These are phyloP conservation scores for Acrocephalus scirpaceus DNA, from an alignment of 2,797 vertebrate genomes.

Conservation along the genomic window DNA sequence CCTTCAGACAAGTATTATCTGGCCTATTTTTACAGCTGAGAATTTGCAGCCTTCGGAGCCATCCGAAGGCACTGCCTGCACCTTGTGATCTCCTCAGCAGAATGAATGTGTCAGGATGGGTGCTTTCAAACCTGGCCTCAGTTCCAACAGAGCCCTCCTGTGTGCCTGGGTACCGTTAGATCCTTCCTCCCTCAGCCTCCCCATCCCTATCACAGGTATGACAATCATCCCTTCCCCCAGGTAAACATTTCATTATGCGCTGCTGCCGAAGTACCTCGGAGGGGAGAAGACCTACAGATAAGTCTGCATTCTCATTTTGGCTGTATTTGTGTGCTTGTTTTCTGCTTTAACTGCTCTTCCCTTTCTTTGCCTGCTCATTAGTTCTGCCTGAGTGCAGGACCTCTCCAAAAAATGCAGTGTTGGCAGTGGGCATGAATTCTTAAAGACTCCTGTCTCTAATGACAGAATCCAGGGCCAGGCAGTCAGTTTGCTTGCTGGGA, in stretches of 20 bases:
- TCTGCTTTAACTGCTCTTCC: constrained; percentile 45
- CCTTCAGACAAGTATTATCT: constrained; percentile 44
- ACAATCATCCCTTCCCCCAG: neutral
- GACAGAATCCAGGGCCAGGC: constrained; percentile 22
- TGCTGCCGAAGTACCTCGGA: neutral
- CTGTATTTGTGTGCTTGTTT: constrained; percentile 13
- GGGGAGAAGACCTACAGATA: constrained; percentile 15
- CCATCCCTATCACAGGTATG: neutral
- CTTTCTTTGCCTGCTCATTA: constrained; percentile 62
- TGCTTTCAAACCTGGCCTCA: neutral
- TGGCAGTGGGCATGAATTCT: constrained; percentile 60
- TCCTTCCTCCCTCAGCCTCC: constrained; percentile 15
- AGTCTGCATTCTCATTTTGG: constrained; percentile 45
- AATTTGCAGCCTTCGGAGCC: constrained; percentile 4
- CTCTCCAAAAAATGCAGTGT: constrained; percentile 55
- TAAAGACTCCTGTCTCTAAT: constrained; percentile 50
- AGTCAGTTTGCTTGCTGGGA: constrained; percentile 10
- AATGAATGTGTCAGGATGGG: neutral
- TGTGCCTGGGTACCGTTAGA: neutral
- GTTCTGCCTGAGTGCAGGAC: constrained; percentile 70
- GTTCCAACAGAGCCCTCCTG: neutral
- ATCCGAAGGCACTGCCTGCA: neutral
- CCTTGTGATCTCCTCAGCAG: neutral
- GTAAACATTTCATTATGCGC: neutral
- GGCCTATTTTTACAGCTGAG: constrained; percentile 46